Evolutionary conservation across 2,797 vertebrate genomes (phyloP), one percentile per base, ranked within the genome.

Genomic region (Rhinogobio ventralis): DNA sequence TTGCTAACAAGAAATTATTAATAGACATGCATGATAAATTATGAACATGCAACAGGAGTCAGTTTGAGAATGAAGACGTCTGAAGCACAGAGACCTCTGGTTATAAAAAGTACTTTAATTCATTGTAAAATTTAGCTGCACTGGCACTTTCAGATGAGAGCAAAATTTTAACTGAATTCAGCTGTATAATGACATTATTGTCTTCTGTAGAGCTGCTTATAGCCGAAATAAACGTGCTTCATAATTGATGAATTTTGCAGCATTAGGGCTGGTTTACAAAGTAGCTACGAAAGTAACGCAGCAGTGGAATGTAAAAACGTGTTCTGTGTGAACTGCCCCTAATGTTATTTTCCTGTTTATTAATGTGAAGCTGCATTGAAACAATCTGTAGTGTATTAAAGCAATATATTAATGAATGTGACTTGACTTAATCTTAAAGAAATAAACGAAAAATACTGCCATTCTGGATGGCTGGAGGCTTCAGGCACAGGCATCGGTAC

Each of bases 401-500:
- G 25, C 25, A 30, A 13, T 25, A n/a, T n/a, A 14, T n/a, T n/a
- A n/a, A 71, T 45, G 14, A 71, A 45, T 25, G 46, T 53, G 46
- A 53, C 13, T 36, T 19, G 15, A 49, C 13, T 17, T 28, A 7
- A 64, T 3, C 13, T 64, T 6, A 23, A 30, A 75, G 11, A 36
- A n/a, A 23, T n/a, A 64, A 77, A 25, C 14, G 1, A n/a, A n/a
- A n/a, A n/a, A n/a, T 93, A 96, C 95, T 92, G 93, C 94, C 95
- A 96, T 0, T 92, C 67, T 28, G 92, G 87, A 7, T 92, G 91
- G 53, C 88, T 79, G 2, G 91, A 89, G 51, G 87, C 87, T 64
- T 92, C 83, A 36, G 93, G 93, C 60, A 28, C 86, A 46, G 89
- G 87, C 79, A 85, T 33, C 19, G 93, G 94, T 11, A 64, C 67